Percentiles rank a stretch among this genome's conserved stretches.
These are phyloP conservation scores for Clarias magur DNA, from an alignment of 2,113 vertebrate species.

Conservation along the genomic window DNA sequence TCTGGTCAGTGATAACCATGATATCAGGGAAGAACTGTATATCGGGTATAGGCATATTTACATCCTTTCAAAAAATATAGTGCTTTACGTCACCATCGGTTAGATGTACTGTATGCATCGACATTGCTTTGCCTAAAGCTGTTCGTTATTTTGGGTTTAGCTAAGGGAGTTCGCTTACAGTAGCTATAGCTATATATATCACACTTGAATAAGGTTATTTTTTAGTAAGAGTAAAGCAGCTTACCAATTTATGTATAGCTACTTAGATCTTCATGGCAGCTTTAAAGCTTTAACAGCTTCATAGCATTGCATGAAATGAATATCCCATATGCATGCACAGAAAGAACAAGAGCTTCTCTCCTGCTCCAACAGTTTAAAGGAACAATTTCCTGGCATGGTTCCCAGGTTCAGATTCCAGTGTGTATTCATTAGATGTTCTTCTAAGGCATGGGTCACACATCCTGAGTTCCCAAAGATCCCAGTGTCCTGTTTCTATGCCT, in stretches of 20 bases:
- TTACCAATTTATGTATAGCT: neutral
- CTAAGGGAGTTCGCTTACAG: too few species aligned
- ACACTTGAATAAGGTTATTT: too few species aligned
- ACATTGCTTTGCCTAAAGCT: neutral
- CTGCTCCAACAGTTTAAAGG: conserved; percentile 17
- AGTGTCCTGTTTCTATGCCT: neutral
- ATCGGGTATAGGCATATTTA: neutral
- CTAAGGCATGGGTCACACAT: conserved; percentile 12
- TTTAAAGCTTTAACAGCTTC: neutral
- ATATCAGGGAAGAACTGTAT: conserved; percentile 1
- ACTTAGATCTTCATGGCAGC: neutral
- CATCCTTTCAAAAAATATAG: neutral
- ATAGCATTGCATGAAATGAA: neutral
- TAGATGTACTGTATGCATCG: neutral
- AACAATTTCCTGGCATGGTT: conserved; percentile 18
- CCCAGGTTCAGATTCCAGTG: conserved; percentile 28
- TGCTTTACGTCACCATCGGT: neutral
- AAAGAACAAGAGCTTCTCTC: neutral
- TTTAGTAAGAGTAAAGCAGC: neutral
- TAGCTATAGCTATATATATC: neutral
- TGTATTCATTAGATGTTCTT: conserved; percentile 10
- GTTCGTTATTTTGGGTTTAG: neutral
- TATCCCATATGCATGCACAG: neutral
- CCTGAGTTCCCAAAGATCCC: conserved; percentile 10
- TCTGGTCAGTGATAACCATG: conserved; percentile 35